Evolutionary conservation across 1,140 invertebrate genomes (phyloP).

Genomic region (Cyphomyrmex costatus): DNA sequence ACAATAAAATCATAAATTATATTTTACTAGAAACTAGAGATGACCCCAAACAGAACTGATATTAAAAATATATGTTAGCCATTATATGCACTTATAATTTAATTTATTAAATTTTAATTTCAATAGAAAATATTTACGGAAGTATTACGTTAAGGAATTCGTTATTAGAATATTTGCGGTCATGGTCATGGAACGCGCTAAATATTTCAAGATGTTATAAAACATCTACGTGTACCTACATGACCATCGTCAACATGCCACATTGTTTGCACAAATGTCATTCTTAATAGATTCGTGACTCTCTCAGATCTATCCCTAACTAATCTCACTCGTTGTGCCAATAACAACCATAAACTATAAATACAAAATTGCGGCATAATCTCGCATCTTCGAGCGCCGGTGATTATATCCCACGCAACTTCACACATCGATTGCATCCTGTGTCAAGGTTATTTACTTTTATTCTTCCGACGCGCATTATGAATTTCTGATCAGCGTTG

Average conservation of each 20-base stretch:
- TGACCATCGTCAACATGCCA: background rate
- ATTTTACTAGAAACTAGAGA: background rate
- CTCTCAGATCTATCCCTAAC: background rate
- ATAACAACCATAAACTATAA: constrained; percentile 62
- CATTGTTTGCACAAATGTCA: constrained; percentile 22
- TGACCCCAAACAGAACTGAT: background rate
- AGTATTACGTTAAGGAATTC: background rate
- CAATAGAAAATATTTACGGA: background rate
- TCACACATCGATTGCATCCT: constrained; percentile 57
- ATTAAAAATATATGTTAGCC: background rate
- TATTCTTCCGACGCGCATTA: constrained; percentile 63
- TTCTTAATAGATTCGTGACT: constrained; percentile 34
- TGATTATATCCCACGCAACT: constrained; percentile 61
- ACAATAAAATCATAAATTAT: constrained; percentile 5
- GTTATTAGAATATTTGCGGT: constrained; percentile 22
- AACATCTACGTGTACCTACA: background rate
- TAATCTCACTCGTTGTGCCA: constrained; percentile 17
- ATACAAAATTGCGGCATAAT: constrained; percentile 60
- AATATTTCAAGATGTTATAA: constrained; percentile 15
- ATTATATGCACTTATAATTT: background rate
- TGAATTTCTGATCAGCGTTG: constrained; percentile 61
- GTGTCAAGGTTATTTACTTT: constrained; percentile 64
- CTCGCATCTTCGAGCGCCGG: constrained; percentile 49
- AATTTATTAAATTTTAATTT: background rate
- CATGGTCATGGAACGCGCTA: background rate